phyloP scores from a whole-genome alignment of 1,140 invertebrate genomes.

The Acyrthosiphon pisum region DNA sequence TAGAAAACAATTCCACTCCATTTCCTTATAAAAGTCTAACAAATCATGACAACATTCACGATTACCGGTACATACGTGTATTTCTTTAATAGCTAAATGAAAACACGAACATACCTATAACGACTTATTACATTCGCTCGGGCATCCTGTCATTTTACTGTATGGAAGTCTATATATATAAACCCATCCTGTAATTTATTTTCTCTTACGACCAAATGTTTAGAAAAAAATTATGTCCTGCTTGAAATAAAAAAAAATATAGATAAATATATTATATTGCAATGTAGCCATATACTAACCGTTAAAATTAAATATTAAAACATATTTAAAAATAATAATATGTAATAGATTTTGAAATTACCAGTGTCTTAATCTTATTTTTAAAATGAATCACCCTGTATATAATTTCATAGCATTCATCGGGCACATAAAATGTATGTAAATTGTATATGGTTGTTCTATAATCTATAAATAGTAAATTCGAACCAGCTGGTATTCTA shows the following conservation, averaged over 20 bases:
- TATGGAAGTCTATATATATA: background rate
- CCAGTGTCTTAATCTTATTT: background rate
- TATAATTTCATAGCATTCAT: background rate
- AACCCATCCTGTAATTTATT: background rate
- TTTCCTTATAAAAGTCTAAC: background rate
- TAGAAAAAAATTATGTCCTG: background rate
- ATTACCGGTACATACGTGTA: background rate
- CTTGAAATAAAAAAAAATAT: background rate
- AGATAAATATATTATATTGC: background rate
- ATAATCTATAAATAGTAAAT: background rate
- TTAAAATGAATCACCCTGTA: background rate
- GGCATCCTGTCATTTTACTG: background rate
- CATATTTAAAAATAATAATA: background rate
- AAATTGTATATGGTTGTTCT: background rate
- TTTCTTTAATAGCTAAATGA: background rate
- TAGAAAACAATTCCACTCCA: background rate
- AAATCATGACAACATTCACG: background rate
- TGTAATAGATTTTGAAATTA: too few species aligned
- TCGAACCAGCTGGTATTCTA: background rate
- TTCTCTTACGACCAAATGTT: background rate
- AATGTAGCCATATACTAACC: background rate
- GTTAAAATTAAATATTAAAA: background rate
- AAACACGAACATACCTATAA: background rate
- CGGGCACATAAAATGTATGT: background rate
- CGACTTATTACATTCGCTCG: background rate